phyloP scores from a whole-genome alignment of 2,113 vertebrate genomes.

The Xiphophorus couchianus region DNA sequence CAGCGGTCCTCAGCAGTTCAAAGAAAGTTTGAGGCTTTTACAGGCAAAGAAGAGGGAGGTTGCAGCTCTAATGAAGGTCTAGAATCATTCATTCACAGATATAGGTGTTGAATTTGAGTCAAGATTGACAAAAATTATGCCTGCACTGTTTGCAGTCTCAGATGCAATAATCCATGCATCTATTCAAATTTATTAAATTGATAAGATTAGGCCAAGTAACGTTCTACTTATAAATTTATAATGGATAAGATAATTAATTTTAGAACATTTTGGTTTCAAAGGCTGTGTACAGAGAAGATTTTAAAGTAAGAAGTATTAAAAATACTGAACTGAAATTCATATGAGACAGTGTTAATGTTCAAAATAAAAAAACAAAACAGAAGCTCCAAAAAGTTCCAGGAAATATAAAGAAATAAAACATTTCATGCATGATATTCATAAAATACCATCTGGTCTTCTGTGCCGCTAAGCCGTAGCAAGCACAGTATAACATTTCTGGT shows the following conservation, averaged over 20 bases:
- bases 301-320: conserved; percentile 15
- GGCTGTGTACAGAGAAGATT: conserved; percentile 2
- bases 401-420: neutral
- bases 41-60: conserved; percentile 51
- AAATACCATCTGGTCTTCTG: conserved; percentile 15
- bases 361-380: neutral
- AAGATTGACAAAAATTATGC: conserved; percentile 35
- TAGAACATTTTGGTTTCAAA: conserved; percentile 4
- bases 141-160: neutral
- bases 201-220: neutral
- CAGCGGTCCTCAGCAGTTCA: conserved; percentile 23
- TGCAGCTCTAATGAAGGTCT: conserved; percentile 62
- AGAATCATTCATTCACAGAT: conserved; percentile 56
- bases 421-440: conserved; percentile 11
- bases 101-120: conserved; percentile 42
- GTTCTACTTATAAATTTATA: neutral
- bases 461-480: conserved; percentile 2
- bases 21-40: conserved; percentile 51
- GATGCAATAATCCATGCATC: conserved; percentile 6
- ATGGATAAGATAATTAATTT: neutral
- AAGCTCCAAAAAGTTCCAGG: neutral
- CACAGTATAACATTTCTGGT: conserved; percentile 20
- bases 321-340: conserved; percentile 7
- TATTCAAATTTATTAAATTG: neutral
- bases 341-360: conserved; percentile 23